Evolutionary conservation across 1,140 invertebrate genomes (phyloP).

Genomic region (Ceratina calcarata): DNA sequence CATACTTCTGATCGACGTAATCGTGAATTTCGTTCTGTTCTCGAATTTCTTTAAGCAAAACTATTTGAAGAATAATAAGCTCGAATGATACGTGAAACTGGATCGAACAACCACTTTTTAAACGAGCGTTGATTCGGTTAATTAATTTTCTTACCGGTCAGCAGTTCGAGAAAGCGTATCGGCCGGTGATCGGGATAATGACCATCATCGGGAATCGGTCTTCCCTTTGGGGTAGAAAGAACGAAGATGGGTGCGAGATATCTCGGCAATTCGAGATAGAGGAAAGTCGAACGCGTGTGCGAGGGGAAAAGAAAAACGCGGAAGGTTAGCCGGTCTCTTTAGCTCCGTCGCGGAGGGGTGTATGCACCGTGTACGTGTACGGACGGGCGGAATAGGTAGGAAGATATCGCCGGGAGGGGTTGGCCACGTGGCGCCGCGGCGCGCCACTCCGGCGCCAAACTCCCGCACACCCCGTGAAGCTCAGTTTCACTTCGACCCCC

Average conservation of each 20-base stretch:
- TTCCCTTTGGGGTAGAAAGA: background rate
- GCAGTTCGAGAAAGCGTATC: too few species aligned
- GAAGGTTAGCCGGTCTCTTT: conserved; percentile 45
- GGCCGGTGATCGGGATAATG: conserved; percentile 5
- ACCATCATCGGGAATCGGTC: conserved; percentile 17
- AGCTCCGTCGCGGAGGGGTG: conserved; percentile 1
- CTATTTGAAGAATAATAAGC: background rate
- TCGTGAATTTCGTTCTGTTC: background rate
- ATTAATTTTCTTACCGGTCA: background rate
- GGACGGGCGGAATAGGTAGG: conserved; percentile 47
- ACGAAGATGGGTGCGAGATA: conserved; percentile 16
- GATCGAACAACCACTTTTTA: too few species aligned
- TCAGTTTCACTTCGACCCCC: conserved; percentile 70
- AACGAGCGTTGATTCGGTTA: conserved; percentile 1
- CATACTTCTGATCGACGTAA: background rate
- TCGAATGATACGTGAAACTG: background rate
- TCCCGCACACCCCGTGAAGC: conserved; percentile 66
- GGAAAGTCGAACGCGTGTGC: conserved; percentile 26
- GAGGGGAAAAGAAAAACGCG: conserved; percentile 51
- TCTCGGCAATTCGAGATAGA: conserved; percentile 64
- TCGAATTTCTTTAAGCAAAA: background rate
- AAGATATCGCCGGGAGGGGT: conserved; percentile 66
- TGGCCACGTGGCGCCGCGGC: conserved; percentile 79
- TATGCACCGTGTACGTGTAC: background rate
- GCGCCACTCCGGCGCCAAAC: conserved; percentile 76